phyloP scores from a whole-genome alignment of 35 echinoderm and acorn worm genomes.

The Apostichopus japonicus region DNA sequence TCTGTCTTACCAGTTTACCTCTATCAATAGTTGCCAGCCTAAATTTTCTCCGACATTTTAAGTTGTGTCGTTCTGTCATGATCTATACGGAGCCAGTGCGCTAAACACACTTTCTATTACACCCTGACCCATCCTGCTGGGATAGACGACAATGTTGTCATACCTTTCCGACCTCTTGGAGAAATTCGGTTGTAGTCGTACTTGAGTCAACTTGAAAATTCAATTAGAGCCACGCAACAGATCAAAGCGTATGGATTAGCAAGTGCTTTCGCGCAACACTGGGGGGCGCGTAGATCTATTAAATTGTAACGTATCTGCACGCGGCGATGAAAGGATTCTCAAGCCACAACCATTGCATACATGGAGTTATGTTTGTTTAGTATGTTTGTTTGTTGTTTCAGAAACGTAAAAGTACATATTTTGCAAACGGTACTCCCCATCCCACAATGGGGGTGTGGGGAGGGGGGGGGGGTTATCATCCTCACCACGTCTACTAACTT shows the following conservation, averaged over 20 bases:
- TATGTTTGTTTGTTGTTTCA: neutral
- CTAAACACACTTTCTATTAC: conserved; percentile 34
- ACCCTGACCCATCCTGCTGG: neutral
- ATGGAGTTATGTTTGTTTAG: too few species aligned
- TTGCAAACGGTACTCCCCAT: too few species aligned
- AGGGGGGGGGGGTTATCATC: too few species aligned
- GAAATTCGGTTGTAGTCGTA: neutral
- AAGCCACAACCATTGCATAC: neutral
- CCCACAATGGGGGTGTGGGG: too few species aligned
- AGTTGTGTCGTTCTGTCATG: neutral
- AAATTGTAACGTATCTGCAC: conserved; percentile 12
- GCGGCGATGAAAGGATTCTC: neutral
- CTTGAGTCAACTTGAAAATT: conserved; percentile 19
- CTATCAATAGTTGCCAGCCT: neutral
- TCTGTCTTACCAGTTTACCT: neutral
- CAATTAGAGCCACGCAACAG: conserved; percentile 10
- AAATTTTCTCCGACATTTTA: conserved; percentile 19
- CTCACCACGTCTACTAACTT: too few species aligned
- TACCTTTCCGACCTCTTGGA: neutral
- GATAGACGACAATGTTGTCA: neutral
- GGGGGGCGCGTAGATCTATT: conserved; percentile 27
- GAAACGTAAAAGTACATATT: neutral
- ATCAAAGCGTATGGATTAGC: conserved; percentile 23
- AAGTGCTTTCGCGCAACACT: neutral
- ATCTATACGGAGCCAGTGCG: neutral